Base-by-base conservation (phyloP, 92 coral and sea anemone genomes). In the Virgularia gustaviana region DNA sequence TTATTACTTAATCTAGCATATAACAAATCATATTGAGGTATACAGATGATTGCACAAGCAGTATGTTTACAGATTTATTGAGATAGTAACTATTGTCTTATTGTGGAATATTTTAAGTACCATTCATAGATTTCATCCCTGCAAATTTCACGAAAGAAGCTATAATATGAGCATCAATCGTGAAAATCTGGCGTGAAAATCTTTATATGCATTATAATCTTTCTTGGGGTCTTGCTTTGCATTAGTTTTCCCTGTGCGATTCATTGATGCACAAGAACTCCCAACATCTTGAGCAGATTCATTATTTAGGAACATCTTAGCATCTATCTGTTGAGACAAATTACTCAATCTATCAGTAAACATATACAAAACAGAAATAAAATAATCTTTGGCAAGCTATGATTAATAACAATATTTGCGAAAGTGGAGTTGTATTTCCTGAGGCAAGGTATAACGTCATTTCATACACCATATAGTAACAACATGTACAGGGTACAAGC, bases 221-320 rank as follows among this genome's bases (percentile, higher is more conserved):
- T 52, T 72, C 9, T 41, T 56, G 11, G 75, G 59, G 22, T 80
- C 81, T 22, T 63, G 49, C 24, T 74, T 74, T 4, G 85, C 85
- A 66, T 81, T 81, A 12, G 77, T 65, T 38, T 81, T 81, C 12
- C 81, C 81, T 11, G 63, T 53, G 12, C 85, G 53, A 68, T 75
- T 81, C 35, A 75, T 38, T 3, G 75, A 65, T 13, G 72, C 81
- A 36, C 76, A 63, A 2, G 68, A 36, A 19, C 57, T 81, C 11
- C 85, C 81, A 18, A 75, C 73, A 3, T 81, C 85, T 36, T 71
- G 42, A 32, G 77, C 51, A 54, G 85, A 81, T 20, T 54, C 55
- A 2, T 28, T 36, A 12, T 49, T 65, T 63, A 52, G 20, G 52
- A 81, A 81, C 1, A 49, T 56, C 37, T 81, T 81, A 58, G 53